phyloP scores from a whole-genome alignment of 92 coral and sea anemone species.

The Epizoanthus stellaris region DNA sequence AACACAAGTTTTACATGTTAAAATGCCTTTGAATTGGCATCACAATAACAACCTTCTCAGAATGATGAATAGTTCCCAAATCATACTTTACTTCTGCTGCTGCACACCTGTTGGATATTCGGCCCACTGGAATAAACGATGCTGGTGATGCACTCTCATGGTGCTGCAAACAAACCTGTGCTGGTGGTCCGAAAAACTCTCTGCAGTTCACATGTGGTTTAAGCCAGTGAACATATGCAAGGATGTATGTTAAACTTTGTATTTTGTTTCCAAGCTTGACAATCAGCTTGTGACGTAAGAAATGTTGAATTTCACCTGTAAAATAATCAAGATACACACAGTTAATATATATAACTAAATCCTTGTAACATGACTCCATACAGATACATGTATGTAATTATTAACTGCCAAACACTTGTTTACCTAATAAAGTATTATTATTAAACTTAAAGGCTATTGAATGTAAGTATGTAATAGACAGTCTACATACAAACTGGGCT shows the following conservation, averaged over 20 bases:
- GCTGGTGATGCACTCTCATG: constrained; percentile 40
- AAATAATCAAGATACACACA: background rate
- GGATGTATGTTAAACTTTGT: constrained; percentile 18
- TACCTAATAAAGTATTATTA: too few relatives aligned
- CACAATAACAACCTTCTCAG: constrained; percentile 41
- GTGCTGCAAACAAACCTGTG: constrained; percentile 35
- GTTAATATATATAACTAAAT: background rate
- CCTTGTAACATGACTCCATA: background rate
- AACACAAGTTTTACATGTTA: constrained; percentile 23
- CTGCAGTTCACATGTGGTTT: constrained; percentile 42
- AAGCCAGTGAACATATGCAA: constrained; percentile 46
- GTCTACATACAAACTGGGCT: too few relatives aligned
- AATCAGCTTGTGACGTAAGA: constrained; percentile 36
- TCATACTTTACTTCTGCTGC: constrained; percentile 39
- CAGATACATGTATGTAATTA: background rate
- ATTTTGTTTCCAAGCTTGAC: background rate
- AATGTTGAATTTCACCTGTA: constrained; percentile 38
- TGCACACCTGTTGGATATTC: constrained; percentile 56
- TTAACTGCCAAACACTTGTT: too few relatives aligned
- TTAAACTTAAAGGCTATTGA: too few relatives aligned
- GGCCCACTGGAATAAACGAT: constrained; percentile 50
- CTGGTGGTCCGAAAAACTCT: constrained; percentile 32
- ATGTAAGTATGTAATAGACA: too few relatives aligned
- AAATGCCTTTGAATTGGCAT: constrained; percentile 52
- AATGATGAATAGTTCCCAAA: constrained; percentile 35